Conservation (phyloP, 2,113 vertebrate species). For the Tachysurus fulvidraco region DNA sequence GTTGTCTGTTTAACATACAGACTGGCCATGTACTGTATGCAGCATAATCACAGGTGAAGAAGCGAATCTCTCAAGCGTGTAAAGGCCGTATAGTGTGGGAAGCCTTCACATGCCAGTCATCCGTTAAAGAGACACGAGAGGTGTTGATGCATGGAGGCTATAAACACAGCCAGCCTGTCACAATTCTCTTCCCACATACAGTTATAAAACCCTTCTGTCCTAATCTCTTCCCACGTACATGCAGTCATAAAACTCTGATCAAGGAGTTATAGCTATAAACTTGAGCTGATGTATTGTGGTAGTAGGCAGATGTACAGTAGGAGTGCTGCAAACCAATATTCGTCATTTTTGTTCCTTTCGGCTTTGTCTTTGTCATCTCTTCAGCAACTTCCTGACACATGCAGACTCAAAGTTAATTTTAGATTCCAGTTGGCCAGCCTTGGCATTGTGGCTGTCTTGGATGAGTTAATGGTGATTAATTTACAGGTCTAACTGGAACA, state of each 20-base stretch:
- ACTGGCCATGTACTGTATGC: background rate
- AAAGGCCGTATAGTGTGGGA: background rate
- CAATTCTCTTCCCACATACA: background rate
- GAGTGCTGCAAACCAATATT: slow-evolving; percentile 55
- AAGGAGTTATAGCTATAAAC: slow-evolving; percentile 49
- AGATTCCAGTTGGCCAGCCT: background rate
- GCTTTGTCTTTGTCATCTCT: background rate
- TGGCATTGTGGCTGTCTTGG: background rate
- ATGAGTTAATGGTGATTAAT: slow-evolving; percentile 21
- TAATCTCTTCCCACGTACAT: slow-evolving; percentile 46
- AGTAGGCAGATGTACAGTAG: slow-evolving; percentile 55
- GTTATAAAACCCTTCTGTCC: background rate
- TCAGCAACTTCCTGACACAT: background rate
- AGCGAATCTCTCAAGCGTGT: background rate
- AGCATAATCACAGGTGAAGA: background rate
- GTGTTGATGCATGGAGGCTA: background rate
- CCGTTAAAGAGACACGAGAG: slow-evolving; percentile 32
- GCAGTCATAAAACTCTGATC: slow-evolving; percentile 58
- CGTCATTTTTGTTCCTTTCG: slow-evolving; percentile 4
- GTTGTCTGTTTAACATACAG: background rate
- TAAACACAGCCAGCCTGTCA: background rate
- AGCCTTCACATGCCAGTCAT: slow-evolving; percentile 10
- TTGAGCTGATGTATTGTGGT: slow-evolving; percentile 52
- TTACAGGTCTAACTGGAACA: slow-evolving; percentile 8
- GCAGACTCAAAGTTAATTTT: slow-evolving; percentile 14